These are phyloP conservation scores for Caiman crocodilus DNA, from an alignment of 2,797 vertebrate genomes.

Conservation along the genomic window DNA sequence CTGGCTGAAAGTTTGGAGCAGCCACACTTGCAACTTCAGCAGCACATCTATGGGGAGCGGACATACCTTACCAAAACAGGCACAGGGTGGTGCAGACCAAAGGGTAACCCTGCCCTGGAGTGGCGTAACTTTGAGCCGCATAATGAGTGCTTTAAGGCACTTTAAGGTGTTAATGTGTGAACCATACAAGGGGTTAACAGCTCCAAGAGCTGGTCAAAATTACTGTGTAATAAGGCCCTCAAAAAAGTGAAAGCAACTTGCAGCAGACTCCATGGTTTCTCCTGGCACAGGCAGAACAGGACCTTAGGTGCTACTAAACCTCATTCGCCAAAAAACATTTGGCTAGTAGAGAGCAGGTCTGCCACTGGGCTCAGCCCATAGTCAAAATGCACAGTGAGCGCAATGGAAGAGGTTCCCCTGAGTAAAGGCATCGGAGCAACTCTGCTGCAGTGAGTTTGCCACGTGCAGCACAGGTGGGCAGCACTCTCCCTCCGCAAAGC, in stretches of 20 bases:
- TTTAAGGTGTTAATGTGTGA: no score
- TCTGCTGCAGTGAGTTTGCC: fast-evolving
- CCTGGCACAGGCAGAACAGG: fast-evolving
- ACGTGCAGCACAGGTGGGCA: background rate
- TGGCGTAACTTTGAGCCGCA: no score
- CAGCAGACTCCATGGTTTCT: background rate
- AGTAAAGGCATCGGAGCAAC: background rate
- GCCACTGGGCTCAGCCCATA: background rate
- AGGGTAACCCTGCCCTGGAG: no score
- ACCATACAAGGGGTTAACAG: no score
- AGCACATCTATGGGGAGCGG: no score
- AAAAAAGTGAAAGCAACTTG: background rate
- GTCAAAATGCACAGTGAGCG: background rate
- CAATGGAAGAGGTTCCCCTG: background rate
- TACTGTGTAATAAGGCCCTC: background rate
- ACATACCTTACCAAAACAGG: no score
- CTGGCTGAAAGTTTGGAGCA: no score
- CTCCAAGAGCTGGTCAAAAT: no score
- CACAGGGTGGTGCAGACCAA: no score
- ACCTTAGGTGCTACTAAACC: background rate
- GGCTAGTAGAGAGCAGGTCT: fast-evolving
- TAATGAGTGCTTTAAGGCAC: no score
- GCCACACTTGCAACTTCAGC: no score
- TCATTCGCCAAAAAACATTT: background rate
- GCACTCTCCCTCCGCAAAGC: background rate